Evolutionary conservation across 1,140 invertebrate species (phyloP).

Genomic region (Lepidotrigona ventralis): DNA sequence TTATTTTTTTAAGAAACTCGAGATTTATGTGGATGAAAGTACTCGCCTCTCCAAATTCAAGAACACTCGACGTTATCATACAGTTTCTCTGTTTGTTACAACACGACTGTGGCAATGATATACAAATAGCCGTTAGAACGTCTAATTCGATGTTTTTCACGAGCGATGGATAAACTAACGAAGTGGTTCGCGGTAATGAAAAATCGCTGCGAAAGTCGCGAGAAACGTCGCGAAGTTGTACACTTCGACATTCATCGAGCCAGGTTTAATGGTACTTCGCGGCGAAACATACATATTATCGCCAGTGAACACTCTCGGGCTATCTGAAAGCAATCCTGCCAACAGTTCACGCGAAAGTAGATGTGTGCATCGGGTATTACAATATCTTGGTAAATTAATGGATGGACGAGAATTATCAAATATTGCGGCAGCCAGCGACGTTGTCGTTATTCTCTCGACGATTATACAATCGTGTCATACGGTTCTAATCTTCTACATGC

Average conservation of each 20-base stretch:
- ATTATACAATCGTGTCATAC: constrained; percentile 11
- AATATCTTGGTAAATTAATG: constrained; percentile 13
- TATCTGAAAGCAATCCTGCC: neutral
- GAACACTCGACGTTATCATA: no score
- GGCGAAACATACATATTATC: neutral
- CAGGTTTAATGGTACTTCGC: neutral
- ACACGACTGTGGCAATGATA: no score
- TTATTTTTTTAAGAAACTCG: no score
- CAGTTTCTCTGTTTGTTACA: no score
- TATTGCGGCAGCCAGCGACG: neutral
- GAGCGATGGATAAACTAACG: no score
- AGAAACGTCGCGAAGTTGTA: neutral
- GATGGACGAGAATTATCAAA: neutral
- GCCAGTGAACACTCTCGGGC: neutral
- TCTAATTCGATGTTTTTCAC: neutral
- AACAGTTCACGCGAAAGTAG: neutral
- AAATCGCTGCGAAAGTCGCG: neutral
- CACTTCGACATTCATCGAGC: neutral
- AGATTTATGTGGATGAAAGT: no score
- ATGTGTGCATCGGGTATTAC: neutral
- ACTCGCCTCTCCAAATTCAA: no score
- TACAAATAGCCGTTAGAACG: neutral
- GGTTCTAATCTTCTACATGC: neutral
- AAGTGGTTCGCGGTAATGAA: neutral
- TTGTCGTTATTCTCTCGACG: constrained; percentile 1